A percentile compares a stretch with the other conserved stretches of the same genome.
Evolutionary conservation across 2,888 invertebrate genomes (phyloP).

Genomic region (Gymnosoma rotundatum): DNA sequence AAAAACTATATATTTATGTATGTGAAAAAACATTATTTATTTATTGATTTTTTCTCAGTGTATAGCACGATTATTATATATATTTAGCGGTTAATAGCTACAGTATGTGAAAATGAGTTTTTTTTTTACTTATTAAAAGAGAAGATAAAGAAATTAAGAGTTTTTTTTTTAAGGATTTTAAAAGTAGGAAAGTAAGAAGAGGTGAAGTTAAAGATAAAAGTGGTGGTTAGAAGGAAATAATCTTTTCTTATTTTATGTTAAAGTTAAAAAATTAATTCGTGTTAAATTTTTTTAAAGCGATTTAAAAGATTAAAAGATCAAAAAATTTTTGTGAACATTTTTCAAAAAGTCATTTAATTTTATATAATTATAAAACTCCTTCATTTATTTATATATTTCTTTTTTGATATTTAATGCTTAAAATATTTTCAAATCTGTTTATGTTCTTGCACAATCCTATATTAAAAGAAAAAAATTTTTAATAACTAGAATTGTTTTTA

Average conservation of each 20-base stretch:
- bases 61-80: slow-evolving; percentile 58
- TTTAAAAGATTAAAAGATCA: background rate
- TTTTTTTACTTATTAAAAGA: slow-evolving; percentile 35
- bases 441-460: no score
- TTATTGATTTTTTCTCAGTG: slow-evolving; percentile 44
- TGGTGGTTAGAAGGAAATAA: background rate
- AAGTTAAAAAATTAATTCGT: no score
- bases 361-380: no score
- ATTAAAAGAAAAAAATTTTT: background rate
- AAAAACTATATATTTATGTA: background rate
- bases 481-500: slow-evolving; percentile 21
- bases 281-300: background rate
- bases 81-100: slow-evolving; percentile 58
- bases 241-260: background rate
- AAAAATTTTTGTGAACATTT: background rate
- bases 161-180: background rate
- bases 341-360: no score
- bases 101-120: slow-evolving; percentile 48
- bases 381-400: no score
- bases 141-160: slow-evolving; percentile 29
- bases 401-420: no score
- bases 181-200: background rate
- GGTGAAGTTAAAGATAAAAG: background rate
- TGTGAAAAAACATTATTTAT: slow-evolving; percentile 53
- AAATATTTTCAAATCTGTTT: no score